Evolutionary conservation across 2,888 invertebrate species (phyloP), one percentile per base, ranked within the genome.

Genomic region (Chloroclystis v-ata): DNA sequence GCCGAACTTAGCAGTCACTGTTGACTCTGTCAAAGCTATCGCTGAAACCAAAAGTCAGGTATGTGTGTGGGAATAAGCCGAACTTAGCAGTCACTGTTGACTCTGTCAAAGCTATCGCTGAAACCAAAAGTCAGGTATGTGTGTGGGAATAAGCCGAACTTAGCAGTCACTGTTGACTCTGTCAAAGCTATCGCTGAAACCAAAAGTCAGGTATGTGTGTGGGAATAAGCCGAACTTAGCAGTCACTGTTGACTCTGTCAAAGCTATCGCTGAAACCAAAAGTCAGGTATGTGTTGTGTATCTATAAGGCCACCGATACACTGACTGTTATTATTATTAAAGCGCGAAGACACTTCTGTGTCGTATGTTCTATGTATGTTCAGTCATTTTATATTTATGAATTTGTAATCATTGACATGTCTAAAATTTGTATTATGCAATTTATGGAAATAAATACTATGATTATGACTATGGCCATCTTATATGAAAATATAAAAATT

Each of bases 11-110:
- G 9, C 9, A 14, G 92, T 97, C 0, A 92, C 90, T 56, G 90
- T 97, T 32, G 94, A 96, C 58, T 91, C 92, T 28, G 88, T 96
- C 1, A 94, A 94, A 73, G 91, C 94, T n/a, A 78, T 93, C 9
- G 91, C 94, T 0, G 96, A 96, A 43, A 91, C 89, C 35, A 95
- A 93, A 82, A 91, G 93, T 28, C 95, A 97, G 89, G 89, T 94
- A 60, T 82, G 53, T 49, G 11, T 11, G 10, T 28, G 10, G 1
- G 8, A 11, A 2, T 4, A 12, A 5, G 1, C 1, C 5, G n/a
- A 5, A 14, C 14, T n/a, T 14, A 8, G 9, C 9, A 14, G 92
- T 97, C 0, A 92, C 90, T 56, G 90, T 97, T 32, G 94, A 96
- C 58, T 91, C 92, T 28, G 88, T 96, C 1, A 94, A 94, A 73